Conservation (phyloP, 2,113 vertebrate species). For the Junco hyemalis region DNA sequence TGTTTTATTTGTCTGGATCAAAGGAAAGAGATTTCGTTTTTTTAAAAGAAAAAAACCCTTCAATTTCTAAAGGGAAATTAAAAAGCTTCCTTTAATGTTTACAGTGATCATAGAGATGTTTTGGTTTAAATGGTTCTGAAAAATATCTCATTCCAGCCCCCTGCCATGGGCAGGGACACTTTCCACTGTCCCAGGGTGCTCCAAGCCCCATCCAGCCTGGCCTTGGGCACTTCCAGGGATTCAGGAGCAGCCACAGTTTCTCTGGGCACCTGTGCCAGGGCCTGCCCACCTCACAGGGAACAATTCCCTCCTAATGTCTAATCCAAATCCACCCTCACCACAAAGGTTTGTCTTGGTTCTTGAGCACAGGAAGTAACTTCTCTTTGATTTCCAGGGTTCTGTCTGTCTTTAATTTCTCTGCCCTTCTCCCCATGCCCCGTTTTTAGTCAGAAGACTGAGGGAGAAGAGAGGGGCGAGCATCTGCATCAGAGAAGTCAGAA, state of each 20-base stretch:
- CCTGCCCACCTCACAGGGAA: rapidly evolving
- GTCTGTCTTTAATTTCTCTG: neutral
- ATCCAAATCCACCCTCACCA: neutral
- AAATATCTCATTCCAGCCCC: neutral
- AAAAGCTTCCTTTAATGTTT: neutral
- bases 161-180: neutral
- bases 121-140: neutral
- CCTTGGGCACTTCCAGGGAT: neutral
- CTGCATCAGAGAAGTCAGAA: neutral
- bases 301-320: neutral
- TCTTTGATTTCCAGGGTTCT: neutral
- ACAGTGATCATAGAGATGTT: neutral
- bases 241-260: neutral
- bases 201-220: neutral
- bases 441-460: neutral
- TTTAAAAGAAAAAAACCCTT: neutral
- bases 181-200: rapidly evolving
- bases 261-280: neutral
- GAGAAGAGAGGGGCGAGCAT: neutral
- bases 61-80: neutral
- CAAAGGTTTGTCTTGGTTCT: neutral
- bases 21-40: neutral
- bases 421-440: neutral
- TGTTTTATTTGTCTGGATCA: conserved; percentile 14
- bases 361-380: neutral